Base-by-base conservation (phyloP, 2,888 invertebrate genomes). In the Mamestra brassicae region DNA sequence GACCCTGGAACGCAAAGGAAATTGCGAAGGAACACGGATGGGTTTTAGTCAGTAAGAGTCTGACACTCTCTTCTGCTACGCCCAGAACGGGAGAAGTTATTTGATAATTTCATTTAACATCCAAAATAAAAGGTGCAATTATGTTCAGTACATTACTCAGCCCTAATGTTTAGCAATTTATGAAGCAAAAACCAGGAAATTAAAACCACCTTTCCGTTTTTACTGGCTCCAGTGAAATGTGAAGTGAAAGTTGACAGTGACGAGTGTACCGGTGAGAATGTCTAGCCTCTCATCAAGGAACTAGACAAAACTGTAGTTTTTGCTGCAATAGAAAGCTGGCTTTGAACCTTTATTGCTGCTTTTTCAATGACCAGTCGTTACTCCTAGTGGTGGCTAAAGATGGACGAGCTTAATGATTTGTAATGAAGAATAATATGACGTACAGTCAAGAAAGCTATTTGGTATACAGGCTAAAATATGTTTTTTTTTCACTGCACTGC, bases 191-290 rank as follows among this genome's bases (percentile, higher is more conserved):
- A 36, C 38, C 7, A 50, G 15, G 1, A 52, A 47, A 55, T 60
- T 26, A 57, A 8, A 45, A 38, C 47, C 26, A 57, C 71, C 78
- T 34, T 52, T 66, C 65, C 73, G 74, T 77, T 60, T 64, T 80
- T 70, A 54, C 34, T 72, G 60, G 78, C 73, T 71, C 68, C 74
- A 60, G 60, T 74, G 60, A 57, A 61, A 72, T 71, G 76, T 78
- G 81, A 80, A 78, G 78, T 73, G 86, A 86, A 85, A 88, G 90
- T 85, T 87, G 88, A 87, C 86, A 85, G 81, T 83, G 81, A 81
- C 75, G 80, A 85, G 83, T 74, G 75, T 86, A 85, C 84, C 84
- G 81, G 76, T 87, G 85, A 84, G 89, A 89, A 89, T 86, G 86
- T 82, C 85, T 83, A 76, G 80, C 62, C 83, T 68, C 34, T 67